Percentiles rank a stretch among this genome's conserved stretches.
Evolutionary conservation across 2,113 vertebrate genomes (phyloP).

Genomic region (Danio rerio): DNA sequence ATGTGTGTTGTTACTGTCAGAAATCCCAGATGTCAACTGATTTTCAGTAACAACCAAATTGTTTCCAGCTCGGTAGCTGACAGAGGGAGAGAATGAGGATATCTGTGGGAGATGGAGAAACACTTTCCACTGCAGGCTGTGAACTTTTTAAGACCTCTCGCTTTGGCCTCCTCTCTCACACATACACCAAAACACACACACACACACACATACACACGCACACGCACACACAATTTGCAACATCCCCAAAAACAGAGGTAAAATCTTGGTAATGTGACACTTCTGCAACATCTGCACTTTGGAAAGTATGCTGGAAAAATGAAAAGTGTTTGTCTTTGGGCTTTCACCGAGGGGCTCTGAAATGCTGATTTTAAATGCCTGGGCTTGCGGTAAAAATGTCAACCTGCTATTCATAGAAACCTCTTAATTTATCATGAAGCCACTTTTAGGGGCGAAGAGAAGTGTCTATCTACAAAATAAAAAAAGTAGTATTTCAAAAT

Average conservation of each 20-base stretch:
- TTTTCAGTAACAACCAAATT: constrained; percentile 43
- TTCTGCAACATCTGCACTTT: constrained; percentile 55
- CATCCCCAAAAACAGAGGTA: constrained; percentile 46
- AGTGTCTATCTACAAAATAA: constrained; percentile 8
- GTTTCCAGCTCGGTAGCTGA: constrained; percentile 35
- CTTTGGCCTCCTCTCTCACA: constrained; percentile 5
- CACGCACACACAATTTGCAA: constrained; percentile 9
- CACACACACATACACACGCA: constrained; percentile 19
- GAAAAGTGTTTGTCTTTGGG: constrained; percentile 53
- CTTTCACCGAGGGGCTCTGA: constrained; percentile 43
- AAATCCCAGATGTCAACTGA: constrained; percentile 34
- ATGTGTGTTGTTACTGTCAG: constrained; percentile 26
- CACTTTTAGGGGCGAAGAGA: constrained; percentile 31
- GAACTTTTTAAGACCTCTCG: constrained; percentile 55
- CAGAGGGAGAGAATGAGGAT: constrained; percentile 7
- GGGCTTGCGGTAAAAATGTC: constrained; percentile 69
- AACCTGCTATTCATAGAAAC: constrained; percentile 72
- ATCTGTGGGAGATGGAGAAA: constrained; percentile 32
- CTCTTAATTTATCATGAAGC: constrained; percentile 71
- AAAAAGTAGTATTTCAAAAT: too few species aligned
- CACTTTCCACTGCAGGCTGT: constrained; percentile 53
- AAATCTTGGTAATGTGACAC: constrained; percentile 43
- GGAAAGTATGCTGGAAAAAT: constrained; percentile 50
- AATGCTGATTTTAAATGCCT: constrained; percentile 68
- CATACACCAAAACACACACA: constrained; percentile 2